phyloP scores from a whole-genome alignment of 1,140 invertebrate species.

The Drosophila kikkawai region DNA sequence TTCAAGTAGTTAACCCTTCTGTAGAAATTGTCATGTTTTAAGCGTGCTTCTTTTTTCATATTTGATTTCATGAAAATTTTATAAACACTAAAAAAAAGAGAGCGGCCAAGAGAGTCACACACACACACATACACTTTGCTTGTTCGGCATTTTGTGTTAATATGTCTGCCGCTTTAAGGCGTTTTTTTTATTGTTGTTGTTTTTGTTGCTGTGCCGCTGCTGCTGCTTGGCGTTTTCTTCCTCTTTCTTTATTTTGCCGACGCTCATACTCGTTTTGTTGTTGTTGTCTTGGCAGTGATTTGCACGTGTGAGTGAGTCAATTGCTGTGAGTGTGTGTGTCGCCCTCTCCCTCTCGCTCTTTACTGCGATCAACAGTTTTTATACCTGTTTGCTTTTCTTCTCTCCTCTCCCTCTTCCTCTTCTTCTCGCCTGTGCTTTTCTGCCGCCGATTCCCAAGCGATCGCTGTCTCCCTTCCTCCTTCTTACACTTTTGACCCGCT shows the following conservation, averaged over 20 bases:
- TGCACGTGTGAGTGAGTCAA: constrained; percentile 61
- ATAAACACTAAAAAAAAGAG: constrained; percentile 15
- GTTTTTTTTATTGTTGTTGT: constrained; percentile 40
- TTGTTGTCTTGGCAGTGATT: constrained; percentile 54
- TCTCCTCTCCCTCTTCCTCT: constrained; percentile 8
- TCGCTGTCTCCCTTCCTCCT: constrained; percentile 31
- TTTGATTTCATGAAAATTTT: constrained; percentile 9
- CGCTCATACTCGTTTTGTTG: constrained; percentile 35
- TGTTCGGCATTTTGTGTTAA: constrained; percentile 48
- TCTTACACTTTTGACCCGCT: constrained; percentile 46
- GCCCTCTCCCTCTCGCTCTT: constrained; percentile 9
- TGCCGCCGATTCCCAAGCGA: constrained; percentile 47
- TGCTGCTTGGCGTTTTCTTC: constrained; percentile 61
- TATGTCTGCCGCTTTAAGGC: constrained; percentile 29
- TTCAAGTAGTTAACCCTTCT: constrained; percentile 4
- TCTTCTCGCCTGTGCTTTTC: constrained; percentile 32
- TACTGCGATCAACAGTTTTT: constrained; percentile 68
- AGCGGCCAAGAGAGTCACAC: constrained; percentile 14
- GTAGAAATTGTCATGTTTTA: constrained; percentile 17
- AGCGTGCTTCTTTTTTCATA: neutral
- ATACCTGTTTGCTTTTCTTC: constrained; percentile 70
- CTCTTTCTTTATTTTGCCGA: constrained; percentile 63
- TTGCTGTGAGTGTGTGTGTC: constrained; percentile 19
- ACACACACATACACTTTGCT: constrained; percentile 35
- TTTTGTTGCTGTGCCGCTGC: constrained; percentile 27